A percentile compares a stretch with the other conserved stretches of the same genome.
phyloP scores from a whole-genome alignment of 2,797 vertebrate species.

The Lemur catta region DNA sequence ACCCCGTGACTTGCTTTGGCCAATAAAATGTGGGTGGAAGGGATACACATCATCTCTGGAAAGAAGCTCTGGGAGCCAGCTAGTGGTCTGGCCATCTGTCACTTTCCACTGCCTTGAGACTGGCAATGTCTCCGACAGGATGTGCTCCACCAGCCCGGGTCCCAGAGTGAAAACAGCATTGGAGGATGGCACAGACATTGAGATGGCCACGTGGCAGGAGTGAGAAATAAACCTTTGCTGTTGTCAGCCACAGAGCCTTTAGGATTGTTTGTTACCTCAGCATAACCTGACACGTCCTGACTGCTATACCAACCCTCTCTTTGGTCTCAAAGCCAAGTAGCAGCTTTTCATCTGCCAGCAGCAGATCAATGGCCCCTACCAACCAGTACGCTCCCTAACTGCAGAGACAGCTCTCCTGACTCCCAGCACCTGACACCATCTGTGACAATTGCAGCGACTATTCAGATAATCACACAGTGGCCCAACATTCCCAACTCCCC shows the following conservation, averaged over 20 bases:
- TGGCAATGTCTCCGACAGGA: background rate
- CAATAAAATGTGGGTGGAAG: background rate
- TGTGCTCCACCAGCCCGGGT: background rate
- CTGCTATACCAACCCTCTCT: background rate
- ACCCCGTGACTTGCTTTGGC: background rate
- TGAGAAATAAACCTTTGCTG: background rate
- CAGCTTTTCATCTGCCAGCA: background rate
- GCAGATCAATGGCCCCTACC: background rate
- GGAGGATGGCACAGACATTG: background rate
- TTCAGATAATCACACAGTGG: background rate
- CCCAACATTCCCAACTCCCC: background rate
- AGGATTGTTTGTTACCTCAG: background rate
- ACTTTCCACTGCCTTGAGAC: background rate
- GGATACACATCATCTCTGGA: background rate
- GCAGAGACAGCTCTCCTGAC: background rate
- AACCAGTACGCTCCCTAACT: background rate
- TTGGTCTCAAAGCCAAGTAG: background rate
- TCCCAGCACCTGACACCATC: background rate
- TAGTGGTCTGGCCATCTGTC: background rate
- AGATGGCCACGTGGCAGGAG: background rate
- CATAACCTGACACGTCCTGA: background rate
- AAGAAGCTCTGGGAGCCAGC: background rate
- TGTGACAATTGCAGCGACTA: background rate
- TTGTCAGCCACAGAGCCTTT: background rate
- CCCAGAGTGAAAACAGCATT: background rate